Evolutionary conservation across 2,888 invertebrate species (phyloP), one percentile per base, ranked within the genome.

Genomic region (Ramazzottius varieornatus): DNA sequence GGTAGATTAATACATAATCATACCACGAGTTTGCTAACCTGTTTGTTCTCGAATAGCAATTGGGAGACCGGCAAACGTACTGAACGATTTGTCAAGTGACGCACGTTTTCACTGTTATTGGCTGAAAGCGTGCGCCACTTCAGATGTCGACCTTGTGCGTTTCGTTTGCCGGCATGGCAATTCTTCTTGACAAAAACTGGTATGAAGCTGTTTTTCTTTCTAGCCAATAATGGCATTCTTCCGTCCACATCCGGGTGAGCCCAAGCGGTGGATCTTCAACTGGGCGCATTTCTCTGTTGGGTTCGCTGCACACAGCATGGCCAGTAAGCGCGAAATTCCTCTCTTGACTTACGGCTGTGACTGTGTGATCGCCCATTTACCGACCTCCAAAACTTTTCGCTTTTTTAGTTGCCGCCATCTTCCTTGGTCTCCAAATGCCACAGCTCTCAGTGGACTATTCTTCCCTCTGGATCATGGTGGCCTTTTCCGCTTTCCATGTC

Each of bases 271-370:
- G 0, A 77, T 86, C 66, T 92, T 92, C 79, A 93, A 92, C 78
- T 92, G 91, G 90, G 75, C 81, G 1, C 92, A 93, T 76, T 90
- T 90, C 88, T 77, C 86, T 65, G 81, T 84, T 63, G 93, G 93
- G 63, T 91, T 91, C 76, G 77, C 83, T 0, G 88, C 90, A 0
- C 88, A 90, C 72, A 86, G 89, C 69, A 79, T 88, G 70, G 88
- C 84, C 75, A 86, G 89, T 89, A 76, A 81, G 85, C 82, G 33
- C 46, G 24, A 33, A 29, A 65, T n/a, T n/a, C 66, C 46, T 46
- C 46, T 46, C 40, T 46, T 33, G 46, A 32, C 16, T 46, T 46
- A 66, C n/a, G 64, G 65, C 32, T 63, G 32, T 46, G 1, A 1
- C 1, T 33, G 1, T 65, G 1, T 24, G 24, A 1, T 20, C 1